These are phyloP conservation scores for Leptocoma aspasia DNA, from an alignment of 2,113 vertebrate genomes.

Conservation along the genomic window DNA sequence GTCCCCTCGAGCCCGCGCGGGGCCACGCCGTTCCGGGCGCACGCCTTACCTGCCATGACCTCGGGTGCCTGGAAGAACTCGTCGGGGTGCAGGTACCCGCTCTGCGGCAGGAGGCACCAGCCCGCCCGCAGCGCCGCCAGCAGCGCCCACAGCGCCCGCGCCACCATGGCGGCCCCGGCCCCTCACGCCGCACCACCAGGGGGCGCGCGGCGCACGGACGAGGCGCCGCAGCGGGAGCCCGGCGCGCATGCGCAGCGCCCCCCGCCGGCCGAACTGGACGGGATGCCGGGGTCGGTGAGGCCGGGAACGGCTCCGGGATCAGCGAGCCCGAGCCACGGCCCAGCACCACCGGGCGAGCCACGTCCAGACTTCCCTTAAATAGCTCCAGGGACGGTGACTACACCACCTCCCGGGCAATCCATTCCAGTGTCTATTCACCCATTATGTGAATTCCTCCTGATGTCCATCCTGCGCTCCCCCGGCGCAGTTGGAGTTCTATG, in stretches of 20 bases:
- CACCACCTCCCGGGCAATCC: background rate
- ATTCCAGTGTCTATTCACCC: background rate
- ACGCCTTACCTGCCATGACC: constrained; percentile 75
- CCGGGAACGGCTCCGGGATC: fast-evolving
- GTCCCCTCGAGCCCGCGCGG: background rate
- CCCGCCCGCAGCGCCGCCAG: constrained; percentile 65
- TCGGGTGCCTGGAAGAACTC: constrained; percentile 80
- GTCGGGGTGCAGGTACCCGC: constrained; percentile 76
- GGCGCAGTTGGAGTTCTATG: too few relatives aligned
- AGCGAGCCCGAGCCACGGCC: fast-evolving
- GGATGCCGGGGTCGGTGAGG: fast-evolving
- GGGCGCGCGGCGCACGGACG: background rate
- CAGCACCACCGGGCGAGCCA: fast-evolving
- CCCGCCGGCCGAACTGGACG: fast-evolving
- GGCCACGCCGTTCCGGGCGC: background rate
- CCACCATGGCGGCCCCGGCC: background rate
- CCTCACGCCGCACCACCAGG: background rate
- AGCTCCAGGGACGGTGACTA: background rate
- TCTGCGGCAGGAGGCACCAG: constrained; percentile 75
- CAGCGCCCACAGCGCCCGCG: constrained; percentile 56
- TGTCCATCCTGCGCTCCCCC: background rate
- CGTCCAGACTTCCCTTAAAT: fast-evolving
- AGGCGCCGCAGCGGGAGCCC: background rate
- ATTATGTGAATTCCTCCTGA: background rate
- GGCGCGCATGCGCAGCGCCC: background rate